phyloP scores from a whole-genome alignment of 1,140 invertebrate species.

The Heliothis subflexa region DNA sequence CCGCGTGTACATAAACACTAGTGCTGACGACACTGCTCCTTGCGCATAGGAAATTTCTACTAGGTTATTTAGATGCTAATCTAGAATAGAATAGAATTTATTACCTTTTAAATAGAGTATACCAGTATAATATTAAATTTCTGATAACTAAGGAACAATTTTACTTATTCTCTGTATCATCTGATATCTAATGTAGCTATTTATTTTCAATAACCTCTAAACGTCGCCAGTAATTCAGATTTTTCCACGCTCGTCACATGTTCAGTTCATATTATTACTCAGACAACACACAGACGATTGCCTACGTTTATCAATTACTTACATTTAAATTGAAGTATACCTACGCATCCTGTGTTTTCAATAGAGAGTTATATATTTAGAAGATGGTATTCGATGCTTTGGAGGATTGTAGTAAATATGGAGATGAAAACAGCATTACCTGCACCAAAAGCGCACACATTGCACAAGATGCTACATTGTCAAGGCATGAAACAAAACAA shows the following conservation, averaged over 20 bases:
- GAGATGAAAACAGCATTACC: neutral
- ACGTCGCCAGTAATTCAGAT: constrained; percentile 10
- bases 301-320: constrained; percentile 12
- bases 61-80: neutral
- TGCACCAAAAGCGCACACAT: constrained; percentile 42
- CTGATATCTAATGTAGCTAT: neutral
- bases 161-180: too few relatives aligned
- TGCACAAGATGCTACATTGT: constrained; percentile 55
- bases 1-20: constrained; percentile 14
- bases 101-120: too few relatives aligned
- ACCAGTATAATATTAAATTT: too few relatives aligned
- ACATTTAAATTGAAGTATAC: constrained; percentile 11
- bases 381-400: neutral
- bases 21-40: neutral
- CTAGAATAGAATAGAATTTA: too few relatives aligned
- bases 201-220: constrained; percentile 24
- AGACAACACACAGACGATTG: neutral
- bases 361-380: constrained; percentile 22
- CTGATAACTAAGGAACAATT: too few relatives aligned
- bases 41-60: constrained; percentile 3
- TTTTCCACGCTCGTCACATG: constrained; percentile 18
- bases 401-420: neutral
- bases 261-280: neutral
- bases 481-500: constrained; percentile 61
- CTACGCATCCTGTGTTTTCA: neutral